Evolutionary conservation across 2,113 vertebrate species (phyloP).

Genomic region (Ornithorhynchus anatinus): DNA sequence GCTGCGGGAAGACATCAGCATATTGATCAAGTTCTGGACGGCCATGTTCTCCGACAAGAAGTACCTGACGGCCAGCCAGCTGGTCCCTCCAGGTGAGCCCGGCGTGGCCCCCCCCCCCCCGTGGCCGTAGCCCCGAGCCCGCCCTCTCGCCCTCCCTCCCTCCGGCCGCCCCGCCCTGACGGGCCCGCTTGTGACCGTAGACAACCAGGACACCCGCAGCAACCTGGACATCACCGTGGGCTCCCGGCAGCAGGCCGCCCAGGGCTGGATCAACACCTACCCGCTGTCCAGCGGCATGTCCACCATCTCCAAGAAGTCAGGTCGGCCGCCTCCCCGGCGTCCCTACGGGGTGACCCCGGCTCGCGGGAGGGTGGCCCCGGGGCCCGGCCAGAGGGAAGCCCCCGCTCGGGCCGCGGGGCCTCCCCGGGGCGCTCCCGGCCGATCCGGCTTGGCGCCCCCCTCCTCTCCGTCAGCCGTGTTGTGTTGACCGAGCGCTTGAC

Average conservation of each 20-base stretch:
- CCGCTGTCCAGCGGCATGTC: slow-evolving; percentile 96
- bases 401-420: background rate
- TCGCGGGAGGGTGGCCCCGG: background rate
- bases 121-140: background rate
- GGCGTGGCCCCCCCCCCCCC: background rate
- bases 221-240: slow-evolving; percentile 87
- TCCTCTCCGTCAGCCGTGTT: too few species aligned
- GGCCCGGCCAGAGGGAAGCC: background rate
- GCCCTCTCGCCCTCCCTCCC: background rate
- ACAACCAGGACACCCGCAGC: slow-evolving; percentile 91
- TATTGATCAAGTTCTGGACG: slow-evolving; percentile 95
- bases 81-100: slow-evolving; percentile 89
- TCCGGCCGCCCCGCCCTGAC: background rate
- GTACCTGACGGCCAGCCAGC: slow-evolving; percentile 90
- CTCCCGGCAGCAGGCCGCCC: slow-evolving; percentile 89
- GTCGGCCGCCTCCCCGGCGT: slow-evolving; percentile 53
- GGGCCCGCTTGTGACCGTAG: slow-evolving; percentile 60
- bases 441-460: too few species aligned
- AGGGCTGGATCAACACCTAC: slow-evolving; percentile 98
- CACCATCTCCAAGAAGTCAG: slow-evolving; percentile 97
- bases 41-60: slow-evolving; percentile 97
- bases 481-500: too few species aligned
- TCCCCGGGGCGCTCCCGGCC: background rate
- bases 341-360: background rate
- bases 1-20: slow-evolving; percentile 94